phyloP scores from a whole-genome alignment of 53 echinoderm and acorn worm genomes.

The Holothuria leucospilota region DNA sequence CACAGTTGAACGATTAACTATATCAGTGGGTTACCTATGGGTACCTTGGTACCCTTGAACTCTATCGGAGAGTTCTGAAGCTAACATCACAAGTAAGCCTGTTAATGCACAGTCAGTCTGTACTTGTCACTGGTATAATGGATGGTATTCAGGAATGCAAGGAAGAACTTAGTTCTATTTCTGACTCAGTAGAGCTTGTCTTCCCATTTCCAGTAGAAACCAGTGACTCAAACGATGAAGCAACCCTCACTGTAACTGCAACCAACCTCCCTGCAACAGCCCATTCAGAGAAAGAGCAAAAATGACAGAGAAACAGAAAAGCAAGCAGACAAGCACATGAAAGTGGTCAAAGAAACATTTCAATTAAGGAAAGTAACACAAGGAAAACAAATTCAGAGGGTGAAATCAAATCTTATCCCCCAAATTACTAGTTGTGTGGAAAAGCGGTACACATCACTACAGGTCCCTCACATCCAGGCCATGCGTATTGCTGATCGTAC shows the following conservation, averaged over 20 bases:
- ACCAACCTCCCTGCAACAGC: not conserved
- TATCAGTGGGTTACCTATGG: not conserved
- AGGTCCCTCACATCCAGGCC: too few species aligned
- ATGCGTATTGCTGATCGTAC: too few species aligned
- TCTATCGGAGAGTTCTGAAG: not conserved
- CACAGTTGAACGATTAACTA: too few species aligned
- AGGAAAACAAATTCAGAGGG: not conserved
- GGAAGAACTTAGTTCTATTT: not conserved
- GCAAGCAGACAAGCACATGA: not conserved
- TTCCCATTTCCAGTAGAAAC: not conserved
- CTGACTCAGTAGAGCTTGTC: not conserved
- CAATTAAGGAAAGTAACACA: not conserved
- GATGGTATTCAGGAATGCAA: not conserved
- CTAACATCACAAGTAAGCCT: not conserved
- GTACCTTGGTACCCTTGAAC: not conserved
- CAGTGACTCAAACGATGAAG: not conserved
- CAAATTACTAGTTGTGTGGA: not conserved
- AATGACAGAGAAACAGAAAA: not conserved
- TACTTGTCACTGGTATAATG: not conserved
- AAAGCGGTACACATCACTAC: too few species aligned
- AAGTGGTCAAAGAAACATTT: not conserved
- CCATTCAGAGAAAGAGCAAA: not conserved
- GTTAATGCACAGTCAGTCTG: not conserved
- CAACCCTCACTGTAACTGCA: constrained; percentile 1
- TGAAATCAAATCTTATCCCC: not conserved